Conservation (phyloP, 2,113 vertebrate genomes). For the Trogon surrucura region DNA sequence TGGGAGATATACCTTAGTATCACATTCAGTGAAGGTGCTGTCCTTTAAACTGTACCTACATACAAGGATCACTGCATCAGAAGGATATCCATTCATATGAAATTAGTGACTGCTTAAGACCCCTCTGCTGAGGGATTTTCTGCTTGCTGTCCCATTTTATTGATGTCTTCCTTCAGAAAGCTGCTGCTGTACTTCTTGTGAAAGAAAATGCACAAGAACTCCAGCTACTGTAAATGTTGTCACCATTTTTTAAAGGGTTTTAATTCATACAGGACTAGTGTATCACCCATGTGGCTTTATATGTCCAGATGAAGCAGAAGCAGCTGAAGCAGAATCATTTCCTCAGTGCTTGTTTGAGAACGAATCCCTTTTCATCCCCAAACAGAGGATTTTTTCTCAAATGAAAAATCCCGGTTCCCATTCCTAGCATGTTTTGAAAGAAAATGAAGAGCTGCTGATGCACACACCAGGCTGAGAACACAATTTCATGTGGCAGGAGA, state of each 20-base stretch:
- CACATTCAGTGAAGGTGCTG: not conserved
- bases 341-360: not conserved
- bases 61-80: not conserved
- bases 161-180: not conserved
- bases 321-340: not conserved
- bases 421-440: not conserved
- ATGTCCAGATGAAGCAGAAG: not conserved
- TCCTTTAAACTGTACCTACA: not conserved
- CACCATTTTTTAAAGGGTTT: not conserved
- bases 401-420: not conserved
- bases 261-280: not conserved
- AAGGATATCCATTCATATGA: not conserved
- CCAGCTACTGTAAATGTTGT: not conserved
- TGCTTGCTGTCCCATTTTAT: not conserved
- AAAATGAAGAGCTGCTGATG: not conserved
- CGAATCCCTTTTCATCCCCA: accelerated
- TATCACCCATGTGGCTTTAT: not conserved
- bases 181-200: not conserved
- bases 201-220: not conserved
- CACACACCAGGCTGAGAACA: not conserved
- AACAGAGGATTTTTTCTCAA: not conserved
- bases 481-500: not conserved
- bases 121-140: not conserved
- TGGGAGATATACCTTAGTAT: not conserved
- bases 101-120: not conserved